phyloP scores from a whole-genome alignment of 2,113 vertebrate species.

The Gambusia holbrooki region DNA sequence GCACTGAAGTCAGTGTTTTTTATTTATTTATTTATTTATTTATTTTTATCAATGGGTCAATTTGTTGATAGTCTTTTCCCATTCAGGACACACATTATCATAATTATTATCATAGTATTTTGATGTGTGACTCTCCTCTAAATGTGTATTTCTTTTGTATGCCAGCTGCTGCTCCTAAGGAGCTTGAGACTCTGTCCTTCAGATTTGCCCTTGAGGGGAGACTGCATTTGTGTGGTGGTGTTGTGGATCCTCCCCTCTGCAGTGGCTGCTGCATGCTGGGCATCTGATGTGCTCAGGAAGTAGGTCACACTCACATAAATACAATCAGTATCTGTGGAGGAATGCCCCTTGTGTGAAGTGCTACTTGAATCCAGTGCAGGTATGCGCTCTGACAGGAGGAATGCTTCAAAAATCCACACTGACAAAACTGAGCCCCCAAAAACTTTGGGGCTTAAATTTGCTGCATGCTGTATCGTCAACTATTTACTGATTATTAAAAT shows the following conservation, averaged over 20 bases:
- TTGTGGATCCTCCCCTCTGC: conserved; percentile 73
- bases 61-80: not conserved
- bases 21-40: too few relatives aligned
- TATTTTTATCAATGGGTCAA: too few relatives aligned
- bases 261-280: conserved; percentile 69
- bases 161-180: conserved; percentile 34
- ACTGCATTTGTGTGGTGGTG: conserved; percentile 10
- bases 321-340: conserved; percentile 58
- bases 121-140: not conserved
- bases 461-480: not conserved
- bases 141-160: not conserved
- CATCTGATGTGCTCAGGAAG: conserved; percentile 66
- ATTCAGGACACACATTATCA: not conserved
- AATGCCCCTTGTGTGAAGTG: conserved; percentile 23
- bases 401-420: not conserved
- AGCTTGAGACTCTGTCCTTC: conserved; percentile 59
- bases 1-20: too few relatives aligned
- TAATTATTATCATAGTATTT: not conserved
- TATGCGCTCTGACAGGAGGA: not conserved
- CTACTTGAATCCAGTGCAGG: conserved; percentile 19
- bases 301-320: conserved; percentile 54
- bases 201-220: conserved; percentile 64
- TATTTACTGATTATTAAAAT: not conserved
- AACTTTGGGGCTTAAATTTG: not conserved
- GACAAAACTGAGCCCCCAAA: not conserved